A percentile compares a stretch with the other conserved stretches of the same genome.
phyloP scores from a whole-genome alignment of 2,888 invertebrate genomes.

The Escarpia spicata region DNA sequence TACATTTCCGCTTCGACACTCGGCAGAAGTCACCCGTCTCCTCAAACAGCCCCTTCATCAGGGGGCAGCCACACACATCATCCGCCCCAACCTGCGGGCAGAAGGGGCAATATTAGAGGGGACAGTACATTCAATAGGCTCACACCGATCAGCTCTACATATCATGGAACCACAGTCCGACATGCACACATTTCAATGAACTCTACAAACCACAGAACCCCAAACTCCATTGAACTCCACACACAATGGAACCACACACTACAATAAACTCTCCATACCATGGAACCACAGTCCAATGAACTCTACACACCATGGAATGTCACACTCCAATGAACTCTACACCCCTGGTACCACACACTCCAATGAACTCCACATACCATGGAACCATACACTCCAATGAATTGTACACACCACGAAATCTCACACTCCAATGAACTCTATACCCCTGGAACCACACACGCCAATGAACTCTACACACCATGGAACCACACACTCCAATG shows the following conservation, averaged over 20 bases:
- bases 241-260: not conserved
- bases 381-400: no score
- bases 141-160: not conserved
- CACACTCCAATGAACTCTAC: no score
- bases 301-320: no score
- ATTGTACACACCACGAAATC: no score
- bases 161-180: not conserved
- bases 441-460: no score
- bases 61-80: constrained; percentile 90
- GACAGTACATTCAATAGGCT: not conserved
- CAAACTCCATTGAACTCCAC: not conserved
- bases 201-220: not conserved
- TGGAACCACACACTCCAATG: no score
- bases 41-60: constrained; percentile 85
- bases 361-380: not conserved
- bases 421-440: no score
- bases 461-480: no score
- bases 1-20: constrained; percentile 88
- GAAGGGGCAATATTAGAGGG: not conserved
- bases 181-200: not conserved
- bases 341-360: not conserved
- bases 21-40: constrained; percentile 87
- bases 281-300: not conserved
- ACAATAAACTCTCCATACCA: not conserved
- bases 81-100: constrained; percentile 55